Evolutionary conservation across 2,888 invertebrate species (phyloP), one percentile per base, ranked within the genome.

Genomic region (Neoaliturus tenellus): DNA sequence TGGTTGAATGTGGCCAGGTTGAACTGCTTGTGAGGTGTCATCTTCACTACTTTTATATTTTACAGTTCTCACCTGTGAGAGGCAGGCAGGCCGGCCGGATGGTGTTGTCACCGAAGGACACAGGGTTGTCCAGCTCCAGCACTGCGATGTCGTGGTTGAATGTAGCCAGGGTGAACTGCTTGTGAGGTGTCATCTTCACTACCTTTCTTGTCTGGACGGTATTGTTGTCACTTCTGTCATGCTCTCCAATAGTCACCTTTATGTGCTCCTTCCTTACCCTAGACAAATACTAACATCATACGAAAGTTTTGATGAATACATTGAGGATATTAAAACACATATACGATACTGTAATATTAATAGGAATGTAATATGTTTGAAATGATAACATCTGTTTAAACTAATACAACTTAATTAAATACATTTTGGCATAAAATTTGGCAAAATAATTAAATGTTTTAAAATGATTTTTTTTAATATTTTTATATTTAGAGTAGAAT

Each of bases 131-230:
- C 85, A 97, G 89, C 88, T 93, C 93, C 10, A 98, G 89, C 51
- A 97, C 90, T 0, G 97, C 97, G 84, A 97, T 96, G 88, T 97
- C 97, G 88, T 97, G 96, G 90, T 97, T 95, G 89, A 95, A 97
- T 85, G 93, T 95, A 12, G 93, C 91, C 1, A 93, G 92, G 88
- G 95, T 95, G 90, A 97, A 98, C n/a, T 93, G 92, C 31, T 93
- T 92, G 88, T 96, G 96, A 31, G 92, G 92, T 75, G 93, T 92
- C 67, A 95, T 91, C 75, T 91, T 91, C 0, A 90, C 89, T 8
- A 95, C 93, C 86, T 90, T 88, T 55, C 89, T 89, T 58, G 89
- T 89, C 41, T 94, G 91, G 5, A 92, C 92, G 90, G 78, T 96
- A 55, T 69, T 35, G 33, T 48, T 55, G 28, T 35, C 90, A 78